phyloP scores from a whole-genome alignment of 1,140 invertebrate genomes.

The Bilobella aurantiaca region DNA sequence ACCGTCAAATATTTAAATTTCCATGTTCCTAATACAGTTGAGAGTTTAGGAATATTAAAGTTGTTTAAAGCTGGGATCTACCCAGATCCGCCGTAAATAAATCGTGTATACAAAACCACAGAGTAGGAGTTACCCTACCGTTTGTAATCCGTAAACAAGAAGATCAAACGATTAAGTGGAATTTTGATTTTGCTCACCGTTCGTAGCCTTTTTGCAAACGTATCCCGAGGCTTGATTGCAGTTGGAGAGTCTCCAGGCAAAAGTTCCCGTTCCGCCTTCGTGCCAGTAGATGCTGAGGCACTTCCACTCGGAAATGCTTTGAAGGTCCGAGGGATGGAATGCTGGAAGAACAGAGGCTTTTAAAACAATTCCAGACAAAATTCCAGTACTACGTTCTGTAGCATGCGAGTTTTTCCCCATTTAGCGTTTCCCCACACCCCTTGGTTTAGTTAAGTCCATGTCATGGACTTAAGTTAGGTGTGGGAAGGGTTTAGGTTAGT shows the following conservation, averaged over 20 bases:
- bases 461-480: too few species aligned
- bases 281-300: conserved; percentile 34
- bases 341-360: conserved; percentile 27
- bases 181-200: conserved; percentile 32
- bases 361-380: too few species aligned
- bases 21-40: too few species aligned
- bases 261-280: conserved; percentile 23
- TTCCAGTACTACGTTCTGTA: too few species aligned
- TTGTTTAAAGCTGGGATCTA: too few species aligned
- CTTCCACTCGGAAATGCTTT: conserved; percentile 29
- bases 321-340: conserved; percentile 32
- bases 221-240: conserved; percentile 45
- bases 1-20: too few species aligned
- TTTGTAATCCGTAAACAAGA: neutral
- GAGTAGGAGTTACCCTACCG: neutral
- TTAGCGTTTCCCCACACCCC: too few species aligned
- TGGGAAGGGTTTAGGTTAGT: too few species aligned
- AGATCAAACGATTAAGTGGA: neutral
- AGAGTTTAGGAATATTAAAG: too few species aligned
- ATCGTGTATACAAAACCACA: neutral
- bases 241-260: conserved; percentile 35
- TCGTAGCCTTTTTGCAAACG: conserved; percentile 46
- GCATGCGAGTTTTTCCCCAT: too few species aligned
- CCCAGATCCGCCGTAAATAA: too few species aligned
- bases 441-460: too few species aligned